Percentiles rank a stretch among this genome's conserved stretches.
Conservation (phyloP, 2,888 invertebrate genomes). For the Argyresthia albistria region DNA sequence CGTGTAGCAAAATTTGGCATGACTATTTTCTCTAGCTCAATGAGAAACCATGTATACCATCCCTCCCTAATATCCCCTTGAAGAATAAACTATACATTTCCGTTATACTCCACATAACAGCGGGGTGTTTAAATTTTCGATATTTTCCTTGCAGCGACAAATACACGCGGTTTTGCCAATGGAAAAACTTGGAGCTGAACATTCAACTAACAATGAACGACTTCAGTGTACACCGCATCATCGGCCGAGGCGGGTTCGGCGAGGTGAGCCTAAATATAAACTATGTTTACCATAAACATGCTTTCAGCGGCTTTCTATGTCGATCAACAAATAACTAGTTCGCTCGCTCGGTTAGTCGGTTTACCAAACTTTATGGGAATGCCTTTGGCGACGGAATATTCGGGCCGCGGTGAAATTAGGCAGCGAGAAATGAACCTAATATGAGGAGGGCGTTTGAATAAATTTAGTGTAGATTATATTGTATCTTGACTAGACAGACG, state of each 20-base stretch:
- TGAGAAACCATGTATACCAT: no score
- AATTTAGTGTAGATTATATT: no score
- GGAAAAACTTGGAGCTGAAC: slow-evolving; percentile 99
- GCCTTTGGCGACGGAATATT: no score
- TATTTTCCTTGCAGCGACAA: slow-evolving; percentile 82
- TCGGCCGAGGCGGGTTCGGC: slow-evolving; percentile 98
- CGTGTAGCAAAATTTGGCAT: no score
- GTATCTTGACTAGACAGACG: no score
- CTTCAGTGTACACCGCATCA: slow-evolving; percentile 99
- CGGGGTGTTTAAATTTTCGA: not conserved
- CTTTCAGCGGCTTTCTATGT: slow-evolving; percentile 12
- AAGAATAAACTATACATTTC: no score
- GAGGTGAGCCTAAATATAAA: slow-evolving; percentile 68
- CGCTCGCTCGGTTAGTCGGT: not conserved
- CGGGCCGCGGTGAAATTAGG: no score
- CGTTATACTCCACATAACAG: no score
- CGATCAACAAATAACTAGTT: slow-evolving; percentile 6
- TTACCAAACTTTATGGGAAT: not conserved
- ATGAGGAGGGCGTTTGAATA: no score
- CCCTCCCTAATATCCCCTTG: no score
- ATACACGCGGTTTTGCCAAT: slow-evolving; percentile 99
- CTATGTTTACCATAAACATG: slow-evolving; percentile 5
- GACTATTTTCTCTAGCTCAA: no score
- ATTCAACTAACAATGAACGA: slow-evolving; percentile 99
- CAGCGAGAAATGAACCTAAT: no score